Evolutionary conservation across 37 sponge, comb jelly and placozoan species (phyloP), one percentile per base, ranked within the genome.

Genomic region (Ianthella basta): DNA sequence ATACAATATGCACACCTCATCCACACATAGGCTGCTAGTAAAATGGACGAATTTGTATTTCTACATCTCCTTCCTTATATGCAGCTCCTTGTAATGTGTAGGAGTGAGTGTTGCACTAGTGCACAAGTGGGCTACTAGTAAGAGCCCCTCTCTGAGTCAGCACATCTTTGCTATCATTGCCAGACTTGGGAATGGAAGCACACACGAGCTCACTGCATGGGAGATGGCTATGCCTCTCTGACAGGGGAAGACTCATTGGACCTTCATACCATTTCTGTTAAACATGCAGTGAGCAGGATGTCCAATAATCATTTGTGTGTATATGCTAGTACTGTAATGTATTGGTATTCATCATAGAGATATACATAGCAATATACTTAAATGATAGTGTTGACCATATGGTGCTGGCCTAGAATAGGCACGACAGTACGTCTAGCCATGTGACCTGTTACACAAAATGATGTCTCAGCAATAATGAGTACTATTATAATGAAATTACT

Each of bases 71-170:
- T 30, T 8, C 27, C 20, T 16, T 32, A 72, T 40, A n/a, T n/a
- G 37, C 83, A 92, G 92, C 88, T 68, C 84, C 92, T 15, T 83
- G 83, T 39, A 37, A 74, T 34, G 89, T 83, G 83, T 92, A 8
- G 87, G 88, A 57, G 14, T 92, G 12, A 82, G 89, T 67, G 63
- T 92, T 18, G 89, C 86, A 32, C 53, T 37, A 59, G 61, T 29
- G 25, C 70, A 67, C 35, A 57, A 59, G 13, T 80, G 70, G 21
- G 92, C 88, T 81, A 29, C 35, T 10, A 57, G 61, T 59, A 64
- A 81, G 20, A 60, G 59, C 73, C 41, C 12, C 18, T 30, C 32
- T 72, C 40, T 72, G 41, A 13, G 14, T 32, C 40, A 72, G 38
- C 36, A 40, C 41, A 21, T 72, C n/a, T 21, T 30, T 20, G 73